Conservation (phyloP, 2,797 vertebrate species). For the Carapus acus region DNA sequence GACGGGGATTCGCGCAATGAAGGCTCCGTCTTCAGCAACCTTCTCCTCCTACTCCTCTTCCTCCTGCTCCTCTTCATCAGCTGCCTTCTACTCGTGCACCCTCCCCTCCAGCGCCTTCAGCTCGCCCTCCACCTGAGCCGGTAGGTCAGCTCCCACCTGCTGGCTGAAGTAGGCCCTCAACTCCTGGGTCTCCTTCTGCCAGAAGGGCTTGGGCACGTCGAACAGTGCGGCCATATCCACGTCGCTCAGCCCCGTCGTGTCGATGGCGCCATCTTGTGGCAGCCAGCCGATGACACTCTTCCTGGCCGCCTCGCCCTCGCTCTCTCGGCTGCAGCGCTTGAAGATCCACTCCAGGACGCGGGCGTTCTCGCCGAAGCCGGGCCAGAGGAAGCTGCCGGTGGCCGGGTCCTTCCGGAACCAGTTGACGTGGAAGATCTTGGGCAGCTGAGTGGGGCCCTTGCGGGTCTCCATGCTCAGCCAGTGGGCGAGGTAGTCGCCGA, state of each 20-base stretch:
- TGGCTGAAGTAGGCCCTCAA: conserved; percentile 79
- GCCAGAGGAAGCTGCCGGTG: conserved; percentile 82
- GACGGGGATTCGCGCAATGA: conserved; percentile 12
- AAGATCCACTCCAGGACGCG: conserved; percentile 92
- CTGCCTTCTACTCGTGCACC: conserved; percentile 62
- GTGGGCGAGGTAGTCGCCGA: conserved; percentile 85
- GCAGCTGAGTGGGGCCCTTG: conserved; percentile 72
- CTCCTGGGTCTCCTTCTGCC: conserved; percentile 81
- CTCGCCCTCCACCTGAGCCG: conserved; percentile 76
- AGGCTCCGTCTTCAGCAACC: conserved; percentile 10
- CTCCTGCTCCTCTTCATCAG: conserved; percentile 12
- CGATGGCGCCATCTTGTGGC: conserved; percentile 76
- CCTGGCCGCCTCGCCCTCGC: conserved; percentile 72
- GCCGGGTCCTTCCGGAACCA: conserved; percentile 83
- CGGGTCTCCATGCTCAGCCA: conserved; percentile 85
- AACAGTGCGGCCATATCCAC: conserved; percentile 78
- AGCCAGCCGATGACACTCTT: conserved; percentile 78
- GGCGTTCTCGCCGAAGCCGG: conserved; percentile 88
- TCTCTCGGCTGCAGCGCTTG: conserved; percentile 75
- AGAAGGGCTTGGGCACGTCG: conserved; percentile 80
- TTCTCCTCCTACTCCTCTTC: no score
- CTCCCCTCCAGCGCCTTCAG: conserved; percentile 77
- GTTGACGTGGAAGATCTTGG: conserved; percentile 92
- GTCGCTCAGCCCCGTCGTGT: conserved; percentile 71
- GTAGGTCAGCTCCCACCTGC: conserved; percentile 83